Evolutionary conservation across 2,888 invertebrate species (phyloP).

Genomic region (Drosophila fungiperda): DNA sequence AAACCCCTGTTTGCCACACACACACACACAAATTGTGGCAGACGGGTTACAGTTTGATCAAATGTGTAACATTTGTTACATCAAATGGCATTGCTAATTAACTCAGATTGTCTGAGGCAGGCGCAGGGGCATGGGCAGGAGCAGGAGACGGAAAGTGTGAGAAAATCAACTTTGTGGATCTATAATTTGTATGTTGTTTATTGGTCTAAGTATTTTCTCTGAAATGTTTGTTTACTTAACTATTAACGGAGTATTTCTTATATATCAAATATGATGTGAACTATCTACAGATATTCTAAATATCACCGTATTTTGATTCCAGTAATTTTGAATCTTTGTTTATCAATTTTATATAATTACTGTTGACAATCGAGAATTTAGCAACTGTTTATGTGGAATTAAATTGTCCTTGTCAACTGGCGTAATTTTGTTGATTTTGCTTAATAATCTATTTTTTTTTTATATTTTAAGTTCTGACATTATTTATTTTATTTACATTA

Average conservation of each 20-base stretch:
- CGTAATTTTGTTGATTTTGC: neutral
- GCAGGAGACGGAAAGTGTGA: conserved; percentile 8
- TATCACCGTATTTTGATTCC: neutral
- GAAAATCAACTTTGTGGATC: neutral
- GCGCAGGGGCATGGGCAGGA: neutral
- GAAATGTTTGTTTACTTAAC: neutral
- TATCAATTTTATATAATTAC: neutral
- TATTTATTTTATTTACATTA: neutral
- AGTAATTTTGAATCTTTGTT: neutral
- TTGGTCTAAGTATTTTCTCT: neutral
- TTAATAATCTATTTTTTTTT: neutral
- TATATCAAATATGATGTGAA: neutral
- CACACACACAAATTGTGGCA: conserved; percentile 39
- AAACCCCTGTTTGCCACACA: conserved; percentile 45
- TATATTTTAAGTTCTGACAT: neutral
- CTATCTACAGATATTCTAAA: neutral
- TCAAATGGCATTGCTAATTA: conserved; percentile 61
- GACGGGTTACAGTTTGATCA: conserved; percentile 52
- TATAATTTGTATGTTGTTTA: neutral
- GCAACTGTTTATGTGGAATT: neutral
- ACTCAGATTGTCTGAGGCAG: conserved; percentile 7
- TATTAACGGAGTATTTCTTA: neutral
- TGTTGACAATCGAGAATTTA: neutral
- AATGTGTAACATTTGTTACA: conserved; percentile 67
- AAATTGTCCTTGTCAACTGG: neutral